Percentiles rank a stretch among this genome's conserved stretches.
Evolutionary conservation across 2,888 invertebrate genomes (phyloP).

Genomic region (Pomacea canaliculata): DNA sequence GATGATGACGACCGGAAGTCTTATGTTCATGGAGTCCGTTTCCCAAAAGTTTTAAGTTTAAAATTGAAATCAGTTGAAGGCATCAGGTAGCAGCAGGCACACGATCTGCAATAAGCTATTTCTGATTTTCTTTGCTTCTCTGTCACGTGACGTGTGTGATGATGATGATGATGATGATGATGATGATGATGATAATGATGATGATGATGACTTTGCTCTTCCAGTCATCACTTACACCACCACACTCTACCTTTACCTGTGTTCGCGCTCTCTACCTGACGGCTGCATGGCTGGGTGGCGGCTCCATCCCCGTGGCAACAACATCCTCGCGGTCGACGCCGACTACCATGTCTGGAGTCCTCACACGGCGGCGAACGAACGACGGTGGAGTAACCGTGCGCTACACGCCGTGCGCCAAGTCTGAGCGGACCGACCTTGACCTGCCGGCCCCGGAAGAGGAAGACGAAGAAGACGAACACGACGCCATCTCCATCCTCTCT

Average conservation of each 20-base stretch:
- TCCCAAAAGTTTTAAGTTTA: too few relatives aligned
- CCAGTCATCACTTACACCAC: too few relatives aligned
- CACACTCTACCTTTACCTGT: neutral
- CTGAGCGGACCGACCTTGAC: constrained; percentile 69
- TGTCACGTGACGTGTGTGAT: neutral
- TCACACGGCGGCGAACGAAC: constrained; percentile 44
- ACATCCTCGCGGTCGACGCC: constrained; percentile 7
- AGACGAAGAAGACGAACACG: neutral
- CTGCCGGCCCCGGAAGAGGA: constrained; percentile 15
- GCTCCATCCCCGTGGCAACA: neutral
- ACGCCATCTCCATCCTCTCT: constrained; percentile 6
- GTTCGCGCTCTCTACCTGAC: neutral
- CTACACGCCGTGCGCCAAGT: constrained; percentile 67
- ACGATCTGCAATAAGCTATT: too few relatives aligned
- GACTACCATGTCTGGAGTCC: constrained; percentile 48
- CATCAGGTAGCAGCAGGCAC: too few relatives aligned
- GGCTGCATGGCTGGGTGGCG: constrained; percentile 7
- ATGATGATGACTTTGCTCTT: too few relatives aligned
- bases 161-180: constrained; percentile 5
- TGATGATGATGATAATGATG: constrained; percentile 7
- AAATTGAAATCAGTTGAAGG: too few relatives aligned
- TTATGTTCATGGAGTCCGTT: too few relatives aligned
- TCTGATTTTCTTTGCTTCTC: too few relatives aligned
- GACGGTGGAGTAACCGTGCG: constrained; percentile 47
- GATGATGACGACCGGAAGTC: too few relatives aligned